Conservation (phyloP, 2,888 invertebrate genomes). For the Zhuqinia jingwanae region DNA sequence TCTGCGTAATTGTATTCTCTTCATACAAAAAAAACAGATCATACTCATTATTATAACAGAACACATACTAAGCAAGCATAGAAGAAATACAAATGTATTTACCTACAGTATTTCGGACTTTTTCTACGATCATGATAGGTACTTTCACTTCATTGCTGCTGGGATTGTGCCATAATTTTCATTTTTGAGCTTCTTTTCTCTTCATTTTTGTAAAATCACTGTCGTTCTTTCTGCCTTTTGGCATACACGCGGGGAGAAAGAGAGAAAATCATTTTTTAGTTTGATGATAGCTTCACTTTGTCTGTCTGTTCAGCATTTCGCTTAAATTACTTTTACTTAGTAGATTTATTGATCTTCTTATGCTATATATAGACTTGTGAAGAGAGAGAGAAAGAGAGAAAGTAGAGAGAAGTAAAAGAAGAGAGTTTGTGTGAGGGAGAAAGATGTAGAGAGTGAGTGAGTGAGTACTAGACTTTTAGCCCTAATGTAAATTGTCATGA, state of each 20-base stretch:
- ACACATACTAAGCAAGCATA: too few species aligned
- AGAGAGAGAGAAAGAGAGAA: background rate
- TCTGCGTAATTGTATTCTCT: too few species aligned
- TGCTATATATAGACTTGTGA: slow-evolving; percentile 58
- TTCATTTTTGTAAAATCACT: slow-evolving; percentile 41
- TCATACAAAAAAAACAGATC: too few species aligned
- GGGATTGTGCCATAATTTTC: slow-evolving; percentile 14
- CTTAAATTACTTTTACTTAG: slow-evolving; percentile 39
- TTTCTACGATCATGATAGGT: too few species aligned
- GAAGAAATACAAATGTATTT: too few species aligned
- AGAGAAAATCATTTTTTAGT: background rate
- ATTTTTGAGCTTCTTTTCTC: slow-evolving; percentile 12
- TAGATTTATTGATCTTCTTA: slow-evolving; percentile 61
- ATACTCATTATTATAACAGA: too few species aligned
- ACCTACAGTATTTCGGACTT: too few species aligned
- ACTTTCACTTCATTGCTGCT: too few species aligned
- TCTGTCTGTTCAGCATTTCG: background rate
- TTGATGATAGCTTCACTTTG: slow-evolving; percentile 19
- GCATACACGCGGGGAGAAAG: too few species aligned
- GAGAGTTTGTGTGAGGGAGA: slow-evolving; percentile 19
- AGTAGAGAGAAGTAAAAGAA: slow-evolving; percentile 5
- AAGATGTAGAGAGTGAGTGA: slow-evolving; percentile 37
- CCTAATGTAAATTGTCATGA: slow-evolving; percentile 33
- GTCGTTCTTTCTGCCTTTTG: slow-evolving; percentile 19
- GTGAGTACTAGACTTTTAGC: too few species aligned